Evolutionary conservation across 2,113 vertebrate genomes (phyloP).

Genomic region (Bubalus kerabau): DNA sequence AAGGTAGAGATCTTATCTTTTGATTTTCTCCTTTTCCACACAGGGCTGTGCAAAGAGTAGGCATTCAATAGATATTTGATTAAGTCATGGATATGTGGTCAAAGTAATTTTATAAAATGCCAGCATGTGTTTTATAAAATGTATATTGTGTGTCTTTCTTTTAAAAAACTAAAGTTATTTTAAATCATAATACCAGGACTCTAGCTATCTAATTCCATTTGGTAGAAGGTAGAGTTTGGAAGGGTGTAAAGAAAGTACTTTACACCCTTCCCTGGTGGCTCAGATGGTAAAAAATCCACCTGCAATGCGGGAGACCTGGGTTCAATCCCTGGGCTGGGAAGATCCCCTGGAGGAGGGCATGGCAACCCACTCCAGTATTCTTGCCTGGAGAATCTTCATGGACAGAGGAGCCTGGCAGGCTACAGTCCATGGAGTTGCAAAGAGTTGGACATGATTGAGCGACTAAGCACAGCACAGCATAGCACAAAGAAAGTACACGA

Average conservation of each 20-base stretch:
- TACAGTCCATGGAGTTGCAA: not conserved
- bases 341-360: not conserved
- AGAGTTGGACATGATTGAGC: not conserved
- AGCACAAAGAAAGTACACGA: not conserved
- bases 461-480: not conserved
- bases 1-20: not conserved
- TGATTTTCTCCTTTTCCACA: not conserved
- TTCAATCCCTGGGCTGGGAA: not conserved
- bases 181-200: not conserved
- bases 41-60: not conserved
- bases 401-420: not conserved
- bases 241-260: not conserved
- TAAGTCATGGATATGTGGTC: not conserved
- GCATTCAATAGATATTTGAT: slow-evolving; percentile 13
- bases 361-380: not conserved
- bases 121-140: not conserved
- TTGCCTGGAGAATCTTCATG: not conserved
- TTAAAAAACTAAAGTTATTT: not conserved
- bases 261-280: not conserved
- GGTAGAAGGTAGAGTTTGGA: not conserved
- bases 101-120: not conserved
- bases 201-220: not conserved
- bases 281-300: not conserved
- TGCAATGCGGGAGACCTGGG: too few species aligned
- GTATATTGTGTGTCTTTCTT: not conserved